Evolutionary conservation across 2,113 vertebrate species (phyloP).

Genomic region (Boleophthalmus pectinirostris): DNA sequence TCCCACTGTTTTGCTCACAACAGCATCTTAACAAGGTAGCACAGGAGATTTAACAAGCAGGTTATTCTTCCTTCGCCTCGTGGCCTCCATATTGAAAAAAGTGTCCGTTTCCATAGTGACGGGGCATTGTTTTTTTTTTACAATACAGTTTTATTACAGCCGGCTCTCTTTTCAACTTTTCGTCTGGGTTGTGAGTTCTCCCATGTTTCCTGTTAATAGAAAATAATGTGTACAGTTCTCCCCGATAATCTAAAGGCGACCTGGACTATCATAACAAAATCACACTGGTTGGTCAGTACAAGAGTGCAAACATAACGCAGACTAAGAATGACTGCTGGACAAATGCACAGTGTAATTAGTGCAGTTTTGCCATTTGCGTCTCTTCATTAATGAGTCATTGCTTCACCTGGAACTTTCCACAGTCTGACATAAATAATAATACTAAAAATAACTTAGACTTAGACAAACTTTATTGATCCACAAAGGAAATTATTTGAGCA

Average conservation of each 20-base stretch:
- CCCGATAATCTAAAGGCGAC: background rate
- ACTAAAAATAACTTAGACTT: too few relatives aligned
- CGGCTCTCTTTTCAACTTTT: background rate
- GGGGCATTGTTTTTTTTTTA: constrained; percentile 61
- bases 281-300: background rate
- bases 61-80: constrained; percentile 57
- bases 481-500: too few relatives aligned
- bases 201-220: constrained; percentile 9
- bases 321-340: too few relatives aligned
- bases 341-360: too few relatives aligned
- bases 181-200: constrained; percentile 34
- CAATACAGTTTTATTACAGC: constrained; percentile 50
- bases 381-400: too few relatives aligned
- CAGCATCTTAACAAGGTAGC: constrained; percentile 70
- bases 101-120: constrained; percentile 69
- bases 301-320: background rate
- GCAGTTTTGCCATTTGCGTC: too few relatives aligned
- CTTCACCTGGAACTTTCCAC: too few relatives aligned
- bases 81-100: constrained; percentile 50
- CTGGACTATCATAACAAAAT: background rate
- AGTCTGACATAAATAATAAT: too few relatives aligned
- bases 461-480: too few relatives aligned
- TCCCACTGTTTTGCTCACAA: constrained; percentile 49
- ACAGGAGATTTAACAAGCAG: constrained; percentile 67
- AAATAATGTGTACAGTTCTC: background rate